Base-by-base conservation (phyloP, 2,113 vertebrate species). In the Istiophorus platypterus region DNA sequence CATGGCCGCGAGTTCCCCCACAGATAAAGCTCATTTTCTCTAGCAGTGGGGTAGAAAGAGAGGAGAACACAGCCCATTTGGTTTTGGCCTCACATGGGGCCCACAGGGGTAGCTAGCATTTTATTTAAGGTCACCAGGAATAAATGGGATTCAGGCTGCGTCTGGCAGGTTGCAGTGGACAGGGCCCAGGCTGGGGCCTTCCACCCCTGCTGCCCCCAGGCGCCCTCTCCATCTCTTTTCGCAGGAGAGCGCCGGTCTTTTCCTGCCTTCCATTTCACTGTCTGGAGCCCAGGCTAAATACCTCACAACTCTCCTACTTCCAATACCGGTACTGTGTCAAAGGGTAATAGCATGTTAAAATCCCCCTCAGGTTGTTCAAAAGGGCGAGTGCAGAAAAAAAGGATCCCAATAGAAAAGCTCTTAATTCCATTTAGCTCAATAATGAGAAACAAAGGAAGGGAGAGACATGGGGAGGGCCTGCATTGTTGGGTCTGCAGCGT, bases 51-150 rank as follows among this genome's bases (percentile, higher is more conserved):
- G 93, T 84, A 94, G 93, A 95, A 92, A 90, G 75, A 72, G 88
- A 68, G 89, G 84, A 92, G 91, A 93, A 92, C 88, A 67, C 89
- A 92, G 89, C 91, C 93, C 78, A 86, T 93, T 94, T 93, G 88
- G 93, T 94, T 95, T 91, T 78, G 93, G 92, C 91, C 92, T 92
- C 27, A 72, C 84, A 81, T 87, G 89, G 93, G 90, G 94, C 94
- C 94, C 92, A 93, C 89, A 91, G 94, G 92, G 90, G 93, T 83
- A 92, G 94, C 91, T 92, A 92, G 90, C 94, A 84, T 95, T 95
- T 94, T 93, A 93, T 91, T 93, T 95, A 95, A 96, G 95, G 95
- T 96, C 94, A 95, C 91, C 72, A 54, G 90, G 91, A 93, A 94
- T 94, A 95, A 95, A 94, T 94, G 92, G 93, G 92, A 93, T 94